phyloP scores from a whole-genome alignment of 2,113 vertebrate genomes.

The Scytalopus superciliaris region DNA sequence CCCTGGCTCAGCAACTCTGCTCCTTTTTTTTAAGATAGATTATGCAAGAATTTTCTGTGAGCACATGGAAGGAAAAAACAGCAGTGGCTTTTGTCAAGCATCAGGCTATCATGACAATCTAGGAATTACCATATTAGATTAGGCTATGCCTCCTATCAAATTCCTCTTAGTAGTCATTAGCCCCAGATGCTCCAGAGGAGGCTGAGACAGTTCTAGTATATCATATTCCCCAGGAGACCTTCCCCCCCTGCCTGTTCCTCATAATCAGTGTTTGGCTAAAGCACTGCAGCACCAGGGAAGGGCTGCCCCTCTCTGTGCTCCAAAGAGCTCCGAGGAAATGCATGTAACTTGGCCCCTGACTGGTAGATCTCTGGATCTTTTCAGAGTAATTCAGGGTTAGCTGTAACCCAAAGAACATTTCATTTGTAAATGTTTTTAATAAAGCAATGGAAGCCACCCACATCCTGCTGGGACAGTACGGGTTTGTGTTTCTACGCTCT shows the following conservation, averaged over 20 bases:
- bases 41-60: conserved; percentile 11
- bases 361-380: conserved; percentile 1
- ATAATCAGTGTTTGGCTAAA: neutral
- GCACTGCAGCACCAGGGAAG: neutral
- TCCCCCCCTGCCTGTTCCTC: neutral
- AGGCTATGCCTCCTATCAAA: conserved; percentile 7
- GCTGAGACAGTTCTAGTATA: neutral
- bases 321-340: neutral
- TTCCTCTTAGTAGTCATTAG: conserved; percentile 10
- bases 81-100: conserved; percentile 29
- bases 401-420: neutral
- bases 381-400: conserved; percentile 7
- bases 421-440: neutral
- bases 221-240: neutral
- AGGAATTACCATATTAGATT: conserved; percentile 40
- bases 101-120: conserved; percentile 4
- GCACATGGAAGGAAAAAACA: neutral
- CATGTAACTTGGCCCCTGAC: neutral
- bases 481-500: neutral
- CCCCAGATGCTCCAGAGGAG: conserved; percentile 20
- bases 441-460: conserved; percentile 20
- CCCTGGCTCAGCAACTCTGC: neutral
- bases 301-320: neutral
- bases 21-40: neutral
- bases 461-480: neutral